Percentiles rank a stretch among this genome's conserved stretches.
Evolutionary conservation across 2,888 invertebrate genomes (phyloP).

Genomic region (Orgyia antiqua): DNA sequence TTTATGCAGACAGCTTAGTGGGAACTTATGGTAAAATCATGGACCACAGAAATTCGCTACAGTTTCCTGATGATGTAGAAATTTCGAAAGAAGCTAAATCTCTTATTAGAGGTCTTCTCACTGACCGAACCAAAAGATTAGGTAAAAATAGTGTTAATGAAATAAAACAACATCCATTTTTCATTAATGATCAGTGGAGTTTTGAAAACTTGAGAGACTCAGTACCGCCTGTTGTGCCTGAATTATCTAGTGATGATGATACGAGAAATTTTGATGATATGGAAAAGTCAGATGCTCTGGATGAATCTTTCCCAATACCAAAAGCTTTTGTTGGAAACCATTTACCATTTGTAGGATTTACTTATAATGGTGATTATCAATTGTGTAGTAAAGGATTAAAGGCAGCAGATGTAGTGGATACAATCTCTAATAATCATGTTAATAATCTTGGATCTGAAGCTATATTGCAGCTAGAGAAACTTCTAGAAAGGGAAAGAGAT

Average conservation of each 20-base stretch:
- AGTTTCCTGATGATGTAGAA: conserved; percentile 96
- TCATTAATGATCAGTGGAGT: conserved; percentile 98
- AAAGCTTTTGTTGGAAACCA: conserved; percentile 99
- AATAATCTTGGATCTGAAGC: conserved; percentile 80
- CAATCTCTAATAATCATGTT: conserved; percentile 79
- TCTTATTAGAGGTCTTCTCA: conserved; percentile 95
- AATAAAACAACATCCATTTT: conserved; percentile 96
- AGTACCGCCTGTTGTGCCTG: conserved; percentile 97
- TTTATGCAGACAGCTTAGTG: conserved; percentile 98
- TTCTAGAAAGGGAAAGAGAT: conserved; percentile 86
- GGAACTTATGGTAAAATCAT: conserved; percentile 99
- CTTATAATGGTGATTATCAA: conserved; percentile 96
- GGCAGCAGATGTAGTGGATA: conserved; percentile 80
- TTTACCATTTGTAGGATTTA: conserved; percentile 98
- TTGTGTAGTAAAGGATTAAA: conserved; percentile 75
- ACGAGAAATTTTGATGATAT: conserved; percentile 99
- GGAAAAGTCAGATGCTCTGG: conserved; percentile 94
- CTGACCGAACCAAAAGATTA: conserved; percentile 92
- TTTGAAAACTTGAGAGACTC: conserved; percentile 97
- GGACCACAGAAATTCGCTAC: conserved; percentile 97
- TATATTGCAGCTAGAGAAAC: conserved; percentile 83
- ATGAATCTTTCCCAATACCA: conserved; percentile 96
- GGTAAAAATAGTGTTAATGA: conserved; percentile 96
- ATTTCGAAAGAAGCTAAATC: conserved; percentile 92
- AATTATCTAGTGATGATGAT: conserved; percentile 96